Base-by-base conservation (phyloP, 1,140 invertebrate genomes). In the Zophobas atratus region DNA sequence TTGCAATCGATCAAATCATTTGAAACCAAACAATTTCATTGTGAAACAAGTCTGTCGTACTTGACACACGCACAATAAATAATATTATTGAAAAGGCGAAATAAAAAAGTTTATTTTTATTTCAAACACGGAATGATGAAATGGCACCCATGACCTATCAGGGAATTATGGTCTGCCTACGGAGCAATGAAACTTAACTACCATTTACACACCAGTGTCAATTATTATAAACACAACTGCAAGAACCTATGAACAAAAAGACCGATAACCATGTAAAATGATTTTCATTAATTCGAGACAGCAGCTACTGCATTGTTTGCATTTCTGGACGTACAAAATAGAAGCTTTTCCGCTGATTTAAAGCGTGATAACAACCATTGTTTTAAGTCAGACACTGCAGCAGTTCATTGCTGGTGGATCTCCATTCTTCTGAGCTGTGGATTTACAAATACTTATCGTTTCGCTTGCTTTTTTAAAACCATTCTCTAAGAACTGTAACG, bases 251-350 rank as follows among this genome's bases (percentile, higher is more conserved):
- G 1, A 57, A 57, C 32, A 57, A 20, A 57, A 57, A 8, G 60
- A 41, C 3, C 32, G 60, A 39, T 43, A 8, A 57, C 5, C 43
- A 67, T 43, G 33, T 67, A 6, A 67, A 67, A 39, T 43, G 38
- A 67, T 67, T 67, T 67, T 67, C 38, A 67, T 67, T 67, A 67
- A 67, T 67, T 41, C 60, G 43, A 67, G 60, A 67, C 60, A 67
- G 60, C 60, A 4, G 39, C 39, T 41, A 39, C 38, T 67, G 60
- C 60, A 67, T 67, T 67, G 60, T 67, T 67, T 20, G 60, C n/a
- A 67, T 67, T 38, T 67, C 38, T 67, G 43, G 43, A 67, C 60
- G 60, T 67, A 43, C n/a, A 67, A 67, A 67, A 67, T 67, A 33
- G 60, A 67, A 43, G 60, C 60, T 67, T 67, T 67, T 67, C 60